A percentile compares a stretch with the other conserved stretches of the same genome.
phyloP scores from a whole-genome alignment of 2,888 invertebrate species.

The Himalopsyche anomala region DNA sequence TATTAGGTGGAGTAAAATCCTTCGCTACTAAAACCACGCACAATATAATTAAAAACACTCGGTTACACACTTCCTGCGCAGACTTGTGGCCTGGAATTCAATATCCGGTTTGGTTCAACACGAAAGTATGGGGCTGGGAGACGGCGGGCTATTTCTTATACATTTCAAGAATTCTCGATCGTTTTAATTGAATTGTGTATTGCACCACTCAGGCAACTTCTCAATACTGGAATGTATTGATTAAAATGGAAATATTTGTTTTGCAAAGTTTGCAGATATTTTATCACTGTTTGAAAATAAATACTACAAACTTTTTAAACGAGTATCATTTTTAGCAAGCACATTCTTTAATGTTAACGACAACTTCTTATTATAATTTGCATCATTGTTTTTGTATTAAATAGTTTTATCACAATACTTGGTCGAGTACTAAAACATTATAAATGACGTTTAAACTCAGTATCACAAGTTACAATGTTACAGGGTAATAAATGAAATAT shows the following conservation, averaged over 20 bases:
- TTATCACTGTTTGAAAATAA: too few species aligned
- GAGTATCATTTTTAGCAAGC: too few species aligned
- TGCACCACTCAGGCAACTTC: not conserved
- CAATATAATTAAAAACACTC: constrained; percentile 60
- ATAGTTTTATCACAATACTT: too few species aligned
- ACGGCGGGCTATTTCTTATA: constrained; percentile 22
- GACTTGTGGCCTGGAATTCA: constrained; percentile 60
- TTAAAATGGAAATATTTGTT: not conserved
- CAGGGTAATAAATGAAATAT: too few species aligned
- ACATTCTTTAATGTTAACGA: too few species aligned
- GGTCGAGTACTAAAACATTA: too few species aligned
- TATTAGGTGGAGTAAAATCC: too few species aligned
- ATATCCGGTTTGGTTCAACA: constrained; percentile 60
- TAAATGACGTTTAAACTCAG: too few species aligned
- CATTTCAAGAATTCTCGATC: constrained; percentile 36
- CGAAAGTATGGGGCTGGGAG: constrained; percentile 18
- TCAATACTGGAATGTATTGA: not conserved
- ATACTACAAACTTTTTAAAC: too few species aligned
- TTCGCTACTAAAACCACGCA: constrained; percentile 2
- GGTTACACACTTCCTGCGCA: constrained; percentile 61
- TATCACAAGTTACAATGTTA: too few species aligned
- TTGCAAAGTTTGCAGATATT: not conserved
- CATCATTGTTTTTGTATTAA: too few species aligned
- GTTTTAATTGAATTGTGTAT: constrained; percentile 30
- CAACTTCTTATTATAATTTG: too few species aligned